These are phyloP conservation scores for Dryobotodes eremita DNA, from an alignment of 2,888 invertebrate genomes.

Conservation along the genomic window DNA sequence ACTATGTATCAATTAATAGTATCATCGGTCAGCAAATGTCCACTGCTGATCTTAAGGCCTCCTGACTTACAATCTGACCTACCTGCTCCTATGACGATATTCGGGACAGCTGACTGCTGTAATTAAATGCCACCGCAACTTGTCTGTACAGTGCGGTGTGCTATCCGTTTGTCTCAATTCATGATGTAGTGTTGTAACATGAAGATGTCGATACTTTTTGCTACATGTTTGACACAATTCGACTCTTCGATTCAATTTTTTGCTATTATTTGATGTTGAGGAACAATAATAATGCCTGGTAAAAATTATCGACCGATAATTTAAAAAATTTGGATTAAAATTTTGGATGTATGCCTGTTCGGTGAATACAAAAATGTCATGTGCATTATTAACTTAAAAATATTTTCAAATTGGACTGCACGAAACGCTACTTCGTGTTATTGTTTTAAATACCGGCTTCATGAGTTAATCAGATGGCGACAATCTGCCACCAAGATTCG, in stretches of 20 bases:
- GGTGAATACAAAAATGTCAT: not conserved
- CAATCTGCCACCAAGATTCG: not conserved
- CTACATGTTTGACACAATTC: no score
- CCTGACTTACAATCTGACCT: no score
- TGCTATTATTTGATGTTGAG: not conserved
- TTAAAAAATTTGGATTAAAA: no score
- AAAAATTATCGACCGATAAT: no score
- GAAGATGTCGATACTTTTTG: conserved; percentile 9
- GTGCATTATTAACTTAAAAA: not conserved
- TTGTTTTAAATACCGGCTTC: not conserved
- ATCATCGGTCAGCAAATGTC: not conserved
- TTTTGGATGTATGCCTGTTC: no score
- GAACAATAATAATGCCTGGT: not conserved
- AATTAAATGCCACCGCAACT: conserved; percentile 1
- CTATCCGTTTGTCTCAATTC: not conserved
- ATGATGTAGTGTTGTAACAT: conserved; percentile 21
- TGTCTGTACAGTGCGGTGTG: conserved; percentile 6
- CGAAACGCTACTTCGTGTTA: not conserved
- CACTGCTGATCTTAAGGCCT: not conserved
- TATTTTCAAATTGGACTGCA: not conserved
- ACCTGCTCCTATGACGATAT: not conserved
- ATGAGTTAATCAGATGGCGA: not conserved
- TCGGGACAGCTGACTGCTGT: conserved; percentile 10
- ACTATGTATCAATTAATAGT: not conserved
- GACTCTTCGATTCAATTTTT: no score